Base-by-base conservation (phyloP, 2,888 invertebrate genomes). In the Macaria liturata region DNA sequence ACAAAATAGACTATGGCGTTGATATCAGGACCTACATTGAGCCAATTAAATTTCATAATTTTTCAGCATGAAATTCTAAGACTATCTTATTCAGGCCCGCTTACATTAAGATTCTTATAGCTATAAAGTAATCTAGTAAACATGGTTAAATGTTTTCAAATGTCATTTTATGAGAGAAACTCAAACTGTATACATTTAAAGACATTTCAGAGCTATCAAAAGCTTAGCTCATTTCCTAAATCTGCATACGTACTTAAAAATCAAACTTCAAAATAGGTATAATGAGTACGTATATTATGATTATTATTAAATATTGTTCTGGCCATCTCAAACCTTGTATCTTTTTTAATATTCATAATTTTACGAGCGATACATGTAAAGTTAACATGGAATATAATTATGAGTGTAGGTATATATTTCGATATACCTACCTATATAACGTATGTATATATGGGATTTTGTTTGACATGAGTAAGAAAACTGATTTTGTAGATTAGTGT, bases 311-410 rank as follows among this genome's bases (percentile, higher is more conserved):
- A 81, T 72, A 72, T 60, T 68, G 78, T 72, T 67, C 51, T 73
- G 75, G 75, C 68, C 68, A 72, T 71, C 71, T 64, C 70, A 75
- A 73, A 72, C 67, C 62, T 63, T 55, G 65, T 67, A 66, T 69
- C 69, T 49, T 59, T 63, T 70, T 80, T 86, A 85, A 86, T 86
- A 83, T 83, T 82, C 78, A 87, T 87, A 78, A 86, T 86, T 81
- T 81, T 65, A 71, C 74, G 57, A 66, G 48, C 59, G 64, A 59
- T 59, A 59, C 60, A 61, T 37, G 49, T 67, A 57, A 61, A 65
- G 65, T 68, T 58, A 40, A 54, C 53, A 39, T 51, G 60, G 67
- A 64, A 71, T 76, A 74, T 80, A 64, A 77, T 78, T 71, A 76
- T 54, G 65, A 54, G 49, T 48, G 20, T 52, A 49, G 6, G 45